A percentile compares a stretch with the other conserved stretches of the same genome.
phyloP scores from a whole-genome alignment of 2,888 invertebrate species.

The Fragum fragum region DNA sequence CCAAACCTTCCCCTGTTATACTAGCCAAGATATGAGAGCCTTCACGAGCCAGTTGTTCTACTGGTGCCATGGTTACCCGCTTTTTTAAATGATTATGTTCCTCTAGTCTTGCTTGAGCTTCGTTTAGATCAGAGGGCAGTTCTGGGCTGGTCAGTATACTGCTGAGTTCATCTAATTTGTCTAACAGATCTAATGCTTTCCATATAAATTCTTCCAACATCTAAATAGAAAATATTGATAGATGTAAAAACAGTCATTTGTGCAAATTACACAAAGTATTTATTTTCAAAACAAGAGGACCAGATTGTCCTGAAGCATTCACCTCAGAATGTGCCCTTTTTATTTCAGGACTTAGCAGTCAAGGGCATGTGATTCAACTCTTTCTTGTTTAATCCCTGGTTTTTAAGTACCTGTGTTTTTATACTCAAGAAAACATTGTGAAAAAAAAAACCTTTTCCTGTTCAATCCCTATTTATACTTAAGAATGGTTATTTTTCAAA shows the following conservation, averaged over 20 bases:
- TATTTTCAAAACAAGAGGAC: slow-evolving; percentile 18
- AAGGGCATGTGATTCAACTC: too few species aligned
- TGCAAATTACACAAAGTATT: too few species aligned
- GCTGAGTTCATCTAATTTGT: slow-evolving; percentile 96
- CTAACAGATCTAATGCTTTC: slow-evolving; percentile 97
- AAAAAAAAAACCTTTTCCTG: too few species aligned
- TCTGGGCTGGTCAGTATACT: slow-evolving; percentile 97
- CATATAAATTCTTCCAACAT: slow-evolving; percentile 98
- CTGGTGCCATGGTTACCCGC: slow-evolving; percentile 96
- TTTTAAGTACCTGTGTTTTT: too few species aligned
- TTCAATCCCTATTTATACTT: too few species aligned
- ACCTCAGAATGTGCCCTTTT: too few species aligned
- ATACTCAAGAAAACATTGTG: too few species aligned
- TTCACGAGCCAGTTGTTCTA: slow-evolving; percentile 96
- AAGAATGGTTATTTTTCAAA: too few species aligned
- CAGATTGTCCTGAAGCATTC: neutral
- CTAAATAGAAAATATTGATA: slow-evolving; percentile 80
- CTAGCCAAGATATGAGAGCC: slow-evolving; percentile 91
- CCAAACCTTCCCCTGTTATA: slow-evolving; percentile 83
- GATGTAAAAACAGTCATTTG: too few species aligned
- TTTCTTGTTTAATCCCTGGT: too few species aligned
- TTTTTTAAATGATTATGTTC: slow-evolving; percentile 96
- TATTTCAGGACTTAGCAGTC: too few species aligned
- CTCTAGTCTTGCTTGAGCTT: slow-evolving; percentile 96
- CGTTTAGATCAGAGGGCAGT: slow-evolving; percentile 97